phyloP scores from a whole-genome alignment of 1,140 invertebrate species.

The Neodiprion virginianus region DNA sequence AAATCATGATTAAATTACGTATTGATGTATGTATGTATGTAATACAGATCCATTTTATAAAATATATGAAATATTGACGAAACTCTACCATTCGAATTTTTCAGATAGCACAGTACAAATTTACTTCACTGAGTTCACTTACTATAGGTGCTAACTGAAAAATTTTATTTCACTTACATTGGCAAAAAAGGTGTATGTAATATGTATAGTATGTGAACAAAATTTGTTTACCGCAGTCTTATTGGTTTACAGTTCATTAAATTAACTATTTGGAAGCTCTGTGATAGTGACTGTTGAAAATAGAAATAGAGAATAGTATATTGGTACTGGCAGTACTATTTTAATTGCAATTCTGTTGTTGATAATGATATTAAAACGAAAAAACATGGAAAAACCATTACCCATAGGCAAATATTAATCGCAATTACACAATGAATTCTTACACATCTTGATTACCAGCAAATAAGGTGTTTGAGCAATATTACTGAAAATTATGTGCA shows the following conservation, averaged over 20 bases:
- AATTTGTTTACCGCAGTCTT: neutral
- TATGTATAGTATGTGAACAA: neutral
- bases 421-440: neutral
- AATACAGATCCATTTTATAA: neutral
- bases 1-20: neutral
- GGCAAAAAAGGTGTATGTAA: neutral
- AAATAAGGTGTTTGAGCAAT: neutral
- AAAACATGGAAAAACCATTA: neutral
- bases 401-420: neutral
- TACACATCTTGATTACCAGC: neutral
- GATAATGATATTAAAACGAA: too few relatives aligned
- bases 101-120: too few relatives aligned
- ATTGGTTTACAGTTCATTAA: neutral
- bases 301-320: neutral
- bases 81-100: too few relatives aligned
- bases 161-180: too few relatives aligned
- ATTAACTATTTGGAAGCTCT: conserved; percentile 4
- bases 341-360: neutral
- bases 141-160: neutral
- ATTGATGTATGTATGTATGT: too few relatives aligned
- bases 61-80: neutral
- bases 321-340: neutral
- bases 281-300: neutral
- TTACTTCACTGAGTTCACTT: neutral
- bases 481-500: neutral